These are phyloP conservation scores for Trisateles emortualis DNA, from an alignment of 2,888 invertebrate species.

Conservation along the genomic window DNA sequence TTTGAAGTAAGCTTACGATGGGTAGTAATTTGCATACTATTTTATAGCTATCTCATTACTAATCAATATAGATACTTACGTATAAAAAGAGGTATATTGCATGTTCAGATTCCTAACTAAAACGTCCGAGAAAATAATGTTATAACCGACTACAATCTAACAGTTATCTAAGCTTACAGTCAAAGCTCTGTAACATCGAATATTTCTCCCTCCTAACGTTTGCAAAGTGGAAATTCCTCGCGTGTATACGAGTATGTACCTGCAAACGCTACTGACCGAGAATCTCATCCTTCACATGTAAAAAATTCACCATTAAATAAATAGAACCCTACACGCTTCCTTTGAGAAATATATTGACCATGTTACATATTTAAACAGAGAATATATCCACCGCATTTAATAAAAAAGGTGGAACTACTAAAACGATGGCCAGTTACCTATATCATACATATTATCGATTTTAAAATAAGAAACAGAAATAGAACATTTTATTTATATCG, in stretches of 20 bases:
- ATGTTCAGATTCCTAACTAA: background rate
- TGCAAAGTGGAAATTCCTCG: conserved; percentile 73
- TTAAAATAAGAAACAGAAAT: conserved; percentile 11
- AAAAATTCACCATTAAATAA: conserved; percentile 63
- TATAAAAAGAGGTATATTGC: background rate
- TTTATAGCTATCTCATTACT: too few relatives aligned
- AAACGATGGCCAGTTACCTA: background rate
- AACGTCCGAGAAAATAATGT: conserved; percentile 12
- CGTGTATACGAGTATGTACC: conserved; percentile 58
- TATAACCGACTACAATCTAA: conserved; percentile 18
- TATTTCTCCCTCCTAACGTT: conserved; percentile 60
- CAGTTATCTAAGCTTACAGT: conserved; percentile 35
- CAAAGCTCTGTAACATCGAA: conserved; percentile 52
- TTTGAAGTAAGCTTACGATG: background rate
- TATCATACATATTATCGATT: too few relatives aligned
- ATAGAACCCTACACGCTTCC: conserved; percentile 18
- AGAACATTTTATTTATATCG: background rate
- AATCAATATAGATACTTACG: background rate
- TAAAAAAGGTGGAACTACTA: background rate
- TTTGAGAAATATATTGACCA: conserved; percentile 22
- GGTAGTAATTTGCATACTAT: too few relatives aligned
- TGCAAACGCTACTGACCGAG: conserved; percentile 60
- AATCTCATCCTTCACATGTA: conserved; percentile 62
- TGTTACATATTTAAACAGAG: conserved; percentile 8
- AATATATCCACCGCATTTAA: background rate